These are phyloP conservation scores for Drosophila trapezifrons DNA, from an alignment of 1,140 invertebrate genomes.

Conservation along the genomic window DNA sequence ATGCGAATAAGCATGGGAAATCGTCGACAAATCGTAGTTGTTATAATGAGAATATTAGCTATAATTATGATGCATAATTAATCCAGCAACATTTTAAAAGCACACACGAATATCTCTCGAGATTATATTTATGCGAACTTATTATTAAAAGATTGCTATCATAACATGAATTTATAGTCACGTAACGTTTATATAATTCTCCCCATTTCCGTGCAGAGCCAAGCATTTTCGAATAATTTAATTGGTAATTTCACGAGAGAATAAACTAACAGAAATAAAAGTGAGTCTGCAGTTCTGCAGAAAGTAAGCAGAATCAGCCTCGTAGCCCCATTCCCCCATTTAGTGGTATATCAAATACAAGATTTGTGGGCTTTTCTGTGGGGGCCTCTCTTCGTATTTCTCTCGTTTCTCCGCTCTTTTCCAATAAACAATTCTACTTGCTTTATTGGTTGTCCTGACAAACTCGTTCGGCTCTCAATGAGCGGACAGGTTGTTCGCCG, in stretches of 20 bases:
- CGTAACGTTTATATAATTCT: conserved; percentile 44
- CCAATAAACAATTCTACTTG: conserved; percentile 74
- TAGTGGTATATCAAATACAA: conserved; percentile 39
- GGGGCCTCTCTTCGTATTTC: neutral
- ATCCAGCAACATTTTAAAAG: neutral
- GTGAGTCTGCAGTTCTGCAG: conserved; percentile 48
- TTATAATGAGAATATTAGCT: neutral
- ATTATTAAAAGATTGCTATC: conserved; percentile 25
- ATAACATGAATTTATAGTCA: conserved; percentile 26
- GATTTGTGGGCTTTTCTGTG: conserved; percentile 50
- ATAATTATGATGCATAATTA: neutral
- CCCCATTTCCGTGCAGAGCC: conserved; percentile 28
- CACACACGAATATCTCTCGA: neutral
- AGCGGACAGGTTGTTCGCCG: conserved; percentile 43
- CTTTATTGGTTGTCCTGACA: conserved; percentile 77
- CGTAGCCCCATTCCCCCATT: conserved; percentile 35
- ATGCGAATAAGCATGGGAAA: neutral
- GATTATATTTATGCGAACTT: neutral
- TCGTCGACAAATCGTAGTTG: neutral
- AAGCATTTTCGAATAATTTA: conserved; percentile 31
- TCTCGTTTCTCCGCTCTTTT: conserved; percentile 30
- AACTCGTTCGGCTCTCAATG: conserved; percentile 65
- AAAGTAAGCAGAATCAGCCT: conserved; percentile 39
- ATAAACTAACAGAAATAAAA: conserved; percentile 53
- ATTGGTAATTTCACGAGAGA: conserved; percentile 21